phyloP scores from a whole-genome alignment of 1,140 invertebrate genomes.

The Leptinotarsa undecemlineata region DNA sequence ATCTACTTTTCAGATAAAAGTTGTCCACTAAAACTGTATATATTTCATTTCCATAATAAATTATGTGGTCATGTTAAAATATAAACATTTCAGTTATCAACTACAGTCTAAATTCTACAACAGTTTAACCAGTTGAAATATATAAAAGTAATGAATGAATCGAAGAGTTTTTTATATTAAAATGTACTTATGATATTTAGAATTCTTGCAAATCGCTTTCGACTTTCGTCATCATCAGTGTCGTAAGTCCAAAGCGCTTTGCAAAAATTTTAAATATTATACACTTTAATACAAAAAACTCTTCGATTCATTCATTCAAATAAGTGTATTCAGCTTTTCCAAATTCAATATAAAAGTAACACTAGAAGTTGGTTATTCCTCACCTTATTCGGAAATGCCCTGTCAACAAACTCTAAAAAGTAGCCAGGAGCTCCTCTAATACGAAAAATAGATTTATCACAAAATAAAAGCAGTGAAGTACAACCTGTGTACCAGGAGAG shows the following conservation, averaged over 20 bases:
- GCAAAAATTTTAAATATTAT: too few relatives aligned
- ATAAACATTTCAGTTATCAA: conserved; percentile 11
- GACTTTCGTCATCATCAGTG: too few relatives aligned
- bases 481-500: too few relatives aligned
- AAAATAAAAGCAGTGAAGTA: background rate
- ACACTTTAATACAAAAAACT: too few relatives aligned
- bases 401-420: conserved; percentile 15
- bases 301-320: too few relatives aligned
- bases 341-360: conserved; percentile 19
- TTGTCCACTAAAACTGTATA: conserved; percentile 9
- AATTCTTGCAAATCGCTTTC: too few relatives aligned
- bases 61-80: conserved; percentile 24
- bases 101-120: conserved; percentile 8
- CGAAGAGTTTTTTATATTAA: too few relatives aligned
- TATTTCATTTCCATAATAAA: conserved; percentile 22
- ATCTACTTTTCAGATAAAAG: conserved; percentile 12
- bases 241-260: too few relatives aligned
- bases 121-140: conserved; percentile 8
- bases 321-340: too few relatives aligned
- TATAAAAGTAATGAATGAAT: too few relatives aligned
- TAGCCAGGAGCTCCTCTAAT: conserved; percentile 10
- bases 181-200: too few relatives aligned
- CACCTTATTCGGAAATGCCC: conserved; percentile 20
- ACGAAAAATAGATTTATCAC: conserved; percentile 8
- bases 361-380: conserved; percentile 11